phyloP scores from a whole-genome alignment of 2,888 invertebrate species.

The Volucella inanis region DNA sequence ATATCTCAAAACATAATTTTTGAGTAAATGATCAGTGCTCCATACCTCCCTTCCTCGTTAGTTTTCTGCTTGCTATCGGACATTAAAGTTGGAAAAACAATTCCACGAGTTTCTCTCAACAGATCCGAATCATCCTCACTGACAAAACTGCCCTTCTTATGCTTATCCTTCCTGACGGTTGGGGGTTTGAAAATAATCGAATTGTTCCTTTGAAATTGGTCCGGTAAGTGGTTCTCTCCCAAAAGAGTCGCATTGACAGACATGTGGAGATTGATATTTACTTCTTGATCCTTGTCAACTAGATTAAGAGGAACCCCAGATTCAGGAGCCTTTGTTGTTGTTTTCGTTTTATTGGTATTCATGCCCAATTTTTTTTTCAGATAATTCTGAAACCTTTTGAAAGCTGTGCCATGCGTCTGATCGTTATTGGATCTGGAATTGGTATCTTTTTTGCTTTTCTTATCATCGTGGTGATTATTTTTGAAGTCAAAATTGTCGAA shows the following conservation, averaged over 20 bases:
- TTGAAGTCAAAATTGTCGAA: constrained; percentile 60
- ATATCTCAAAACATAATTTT: no score
- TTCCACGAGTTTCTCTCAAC: constrained; percentile 28
- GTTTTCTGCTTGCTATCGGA: constrained; percentile 21
- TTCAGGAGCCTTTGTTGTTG: constrained; percentile 19
- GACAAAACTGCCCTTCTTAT: background rate
- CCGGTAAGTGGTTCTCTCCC: constrained; percentile 73
- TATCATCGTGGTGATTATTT: background rate
- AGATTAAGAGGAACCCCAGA: constrained; percentile 30
- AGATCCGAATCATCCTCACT: constrained; percentile 7
- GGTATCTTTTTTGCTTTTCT: constrained; percentile 30
- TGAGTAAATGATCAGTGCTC: background rate
- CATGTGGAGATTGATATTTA: constrained; percentile 79
- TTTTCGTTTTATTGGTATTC: background rate
- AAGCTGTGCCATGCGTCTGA: constrained; percentile 75
- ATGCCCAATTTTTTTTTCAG: constrained; percentile 57
- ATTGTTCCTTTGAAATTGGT: constrained; percentile 48
- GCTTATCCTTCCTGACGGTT: background rate
- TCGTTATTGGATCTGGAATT: constrained; percentile 66
- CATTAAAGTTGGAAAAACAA: constrained; percentile 52
- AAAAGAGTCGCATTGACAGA: constrained; percentile 80
- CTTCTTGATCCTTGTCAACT: constrained; percentile 62
- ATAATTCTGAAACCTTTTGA: constrained; percentile 73
- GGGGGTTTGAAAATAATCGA: constrained; percentile 45
- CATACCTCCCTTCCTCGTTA: constrained; percentile 50